These are phyloP conservation scores for Synanthedon myopaeformis DNA, from an alignment of 2,888 invertebrate genomes.

Conservation along the genomic window DNA sequence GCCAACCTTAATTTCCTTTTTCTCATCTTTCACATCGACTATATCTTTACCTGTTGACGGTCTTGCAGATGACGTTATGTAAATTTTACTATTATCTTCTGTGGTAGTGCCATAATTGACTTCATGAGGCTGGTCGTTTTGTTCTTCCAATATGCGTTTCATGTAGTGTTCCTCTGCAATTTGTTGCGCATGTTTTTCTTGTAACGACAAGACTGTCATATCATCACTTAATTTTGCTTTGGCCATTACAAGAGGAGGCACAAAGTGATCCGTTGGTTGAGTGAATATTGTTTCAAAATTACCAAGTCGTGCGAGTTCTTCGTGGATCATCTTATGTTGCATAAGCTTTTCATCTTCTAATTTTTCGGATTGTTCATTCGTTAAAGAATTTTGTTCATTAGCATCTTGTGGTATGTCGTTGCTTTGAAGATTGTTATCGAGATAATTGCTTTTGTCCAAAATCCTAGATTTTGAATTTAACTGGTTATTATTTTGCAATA, in stretches of 20 bases:
- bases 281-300: conserved; percentile 60
- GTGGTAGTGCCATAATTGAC: neutral
- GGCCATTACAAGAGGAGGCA: conserved; percentile 65
- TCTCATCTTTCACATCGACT: conserved; percentile 6
- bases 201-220: conserved; percentile 59
- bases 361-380: conserved; percentile 38
- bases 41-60: conserved; percentile 16
- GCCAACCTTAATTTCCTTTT: conserved; percentile 30
- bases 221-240: conserved; percentile 62
- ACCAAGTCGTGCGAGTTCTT: conserved; percentile 52
- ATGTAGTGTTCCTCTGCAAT: conserved; percentile 35
- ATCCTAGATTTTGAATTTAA: conserved; percentile 10
- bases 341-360: conserved; percentile 48
- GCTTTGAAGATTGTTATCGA: conserved; percentile 36
- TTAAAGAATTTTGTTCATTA: conserved; percentile 26
- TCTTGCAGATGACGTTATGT: conserved; percentile 10
- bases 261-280: conserved; percentile 62
- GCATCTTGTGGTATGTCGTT: conserved; percentile 44
- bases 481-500: conserved; percentile 11
- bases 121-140: conserved; percentile 11
- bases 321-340: conserved; percentile 55
- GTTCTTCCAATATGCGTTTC: conserved; percentile 19
- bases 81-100: conserved; percentile 2
- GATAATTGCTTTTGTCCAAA: conserved; percentile 29
- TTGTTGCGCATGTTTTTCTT: conserved; percentile 62